Base-by-base conservation (phyloP, 2,888 invertebrate genomes). In the Linyphia triangularis region DNA sequence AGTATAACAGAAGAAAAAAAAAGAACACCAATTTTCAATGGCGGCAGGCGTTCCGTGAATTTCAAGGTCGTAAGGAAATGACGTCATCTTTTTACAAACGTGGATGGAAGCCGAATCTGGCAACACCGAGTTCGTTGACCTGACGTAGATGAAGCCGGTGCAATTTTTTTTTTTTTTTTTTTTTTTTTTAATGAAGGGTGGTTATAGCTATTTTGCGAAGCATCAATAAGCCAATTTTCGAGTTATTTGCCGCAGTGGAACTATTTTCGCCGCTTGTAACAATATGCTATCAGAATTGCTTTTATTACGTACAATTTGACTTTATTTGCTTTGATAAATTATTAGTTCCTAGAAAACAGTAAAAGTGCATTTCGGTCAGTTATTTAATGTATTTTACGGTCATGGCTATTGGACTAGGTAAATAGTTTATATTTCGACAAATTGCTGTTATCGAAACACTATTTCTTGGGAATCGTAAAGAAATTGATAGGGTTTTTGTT, bases 1-100 rank as follows among this genome's bases (percentile, higher is more conserved):
- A 24, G 24, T 13, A n/a, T 26, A 61, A 16, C 9, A 19, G 13
- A 37, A 37, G 24, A 77, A 16, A 3, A 33, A 59, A 61, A 61
- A 28, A 61, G 26, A 77, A 63, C 37, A 30, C 16, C n/a, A 61
- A 61, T 24, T 57, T 77, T 77, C 77, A 77, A 77, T 77, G 77
- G 81, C 69, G 37, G 69, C 70, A 69, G 26, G 81, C 81, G 81
- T 81, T 81, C 81, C 43, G 33, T 51, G 67, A 81, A 81, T 73
- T 86, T 86, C 86, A 86, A 86, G 86, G 86, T 75, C 86, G 81
- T 86, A 67, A 73, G 81, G 86, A 81, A 86, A 65, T 86, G 86
- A 86, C 86, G 86, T 86, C 79, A 86, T 26, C 19, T 81, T 65
- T 77, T 77, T 70, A 51, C n/a, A 51, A 43, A 70, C 30, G 43